Evolutionary conservation across 2,113 vertebrate genomes (phyloP).

Genomic region (Lagopus leucura): DNA sequence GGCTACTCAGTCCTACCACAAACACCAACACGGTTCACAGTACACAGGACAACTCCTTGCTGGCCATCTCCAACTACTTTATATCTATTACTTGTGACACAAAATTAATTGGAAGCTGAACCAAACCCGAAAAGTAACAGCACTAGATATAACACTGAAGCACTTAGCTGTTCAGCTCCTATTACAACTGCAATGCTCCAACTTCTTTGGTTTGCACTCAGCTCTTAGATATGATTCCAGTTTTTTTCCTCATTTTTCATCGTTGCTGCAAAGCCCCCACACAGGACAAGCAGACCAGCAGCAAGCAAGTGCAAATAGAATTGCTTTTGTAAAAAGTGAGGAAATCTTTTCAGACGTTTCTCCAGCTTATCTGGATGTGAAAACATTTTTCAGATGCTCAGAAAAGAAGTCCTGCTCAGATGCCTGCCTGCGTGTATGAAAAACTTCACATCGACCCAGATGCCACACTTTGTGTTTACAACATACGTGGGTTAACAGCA

Average conservation of each 20-base stretch:
- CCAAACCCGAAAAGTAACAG: background rate
- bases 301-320: background rate
- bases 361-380: background rate
- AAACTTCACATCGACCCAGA: background rate
- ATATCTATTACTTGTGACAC: rapidly evolving
- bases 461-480: background rate
- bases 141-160: background rate
- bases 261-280: background rate
- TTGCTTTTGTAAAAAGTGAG: background rate
- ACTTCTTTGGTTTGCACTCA: background rate
- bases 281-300: background rate
- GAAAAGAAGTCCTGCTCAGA: background rate
- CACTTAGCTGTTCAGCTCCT: background rate
- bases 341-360: background rate
- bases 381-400: slow-evolving; percentile 7
- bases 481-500: background rate
- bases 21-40: background rate
- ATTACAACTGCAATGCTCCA: background rate
- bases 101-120: background rate
- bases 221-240: background rate
- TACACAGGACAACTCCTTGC: rapidly evolving
- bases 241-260: background rate
- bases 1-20: background rate
- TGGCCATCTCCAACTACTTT: background rate
- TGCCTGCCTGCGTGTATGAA: background rate